These are phyloP conservation scores for Ptychoptera contaminata DNA, from an alignment of 2,888 invertebrate species.

Conservation along the genomic window DNA sequence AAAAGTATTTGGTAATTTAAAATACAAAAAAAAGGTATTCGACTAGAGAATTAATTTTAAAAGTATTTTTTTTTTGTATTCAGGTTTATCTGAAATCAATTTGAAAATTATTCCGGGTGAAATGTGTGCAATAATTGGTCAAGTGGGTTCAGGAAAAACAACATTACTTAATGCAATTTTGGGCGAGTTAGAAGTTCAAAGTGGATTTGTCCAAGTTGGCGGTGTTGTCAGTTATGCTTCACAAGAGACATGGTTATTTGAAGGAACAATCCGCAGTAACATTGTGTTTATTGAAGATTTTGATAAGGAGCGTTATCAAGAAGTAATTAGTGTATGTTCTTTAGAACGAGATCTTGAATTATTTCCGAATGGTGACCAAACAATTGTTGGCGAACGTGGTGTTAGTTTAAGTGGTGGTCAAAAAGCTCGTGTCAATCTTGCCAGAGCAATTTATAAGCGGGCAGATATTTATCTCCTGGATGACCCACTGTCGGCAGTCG, in stretches of 20 bases:
- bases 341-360: slow-evolving; percentile 52
- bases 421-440: slow-evolving; percentile 64
- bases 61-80: no score
- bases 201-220: slow-evolving; percentile 31
- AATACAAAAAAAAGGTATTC: no score
- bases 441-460: slow-evolving; percentile 56
- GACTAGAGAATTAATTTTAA: no score
- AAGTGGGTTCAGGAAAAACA: slow-evolving; percentile 52
- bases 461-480: slow-evolving; percentile 54
- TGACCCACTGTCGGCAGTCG: slow-evolving; percentile 57
- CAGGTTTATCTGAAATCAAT: slow-evolving; percentile 7
- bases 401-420: slow-evolving; percentile 72
- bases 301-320: slow-evolving; percentile 32
- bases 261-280: slow-evolving; percentile 49
- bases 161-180: slow-evolving; percentile 50
- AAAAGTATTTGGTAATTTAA: slow-evolving; percentile 2
- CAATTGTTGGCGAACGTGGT: slow-evolving; percentile 69
- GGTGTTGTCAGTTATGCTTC: slow-evolving; percentile 41
- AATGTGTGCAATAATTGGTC: slow-evolving; percentile 44
- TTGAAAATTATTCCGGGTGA: slow-evolving; percentile 15
- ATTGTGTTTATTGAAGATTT: slow-evolving; percentile 41
- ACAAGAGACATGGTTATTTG: slow-evolving; percentile 48
- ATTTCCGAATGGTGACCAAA: slow-evolving; percentile 60
- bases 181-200: slow-evolving; percentile 42
- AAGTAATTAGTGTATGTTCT: slow-evolving; percentile 49